Percentiles rank a stretch among this genome's conserved stretches.
These are phyloP conservation scores for Myotis vivesi DNA, from an alignment of 2,797 vertebrate species.

Conservation along the genomic window DNA sequence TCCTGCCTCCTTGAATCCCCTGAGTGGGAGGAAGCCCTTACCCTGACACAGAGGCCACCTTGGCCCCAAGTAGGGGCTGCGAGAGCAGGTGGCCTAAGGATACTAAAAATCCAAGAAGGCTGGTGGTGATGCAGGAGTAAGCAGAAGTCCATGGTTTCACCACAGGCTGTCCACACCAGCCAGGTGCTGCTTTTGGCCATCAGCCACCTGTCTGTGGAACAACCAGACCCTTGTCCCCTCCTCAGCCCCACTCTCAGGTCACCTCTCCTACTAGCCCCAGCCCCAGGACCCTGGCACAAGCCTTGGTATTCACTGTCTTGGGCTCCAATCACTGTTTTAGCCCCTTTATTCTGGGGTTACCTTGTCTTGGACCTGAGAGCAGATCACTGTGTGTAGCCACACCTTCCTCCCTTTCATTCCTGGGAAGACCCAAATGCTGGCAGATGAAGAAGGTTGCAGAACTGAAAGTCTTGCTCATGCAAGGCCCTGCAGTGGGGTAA, in stretches of 20 bases:
- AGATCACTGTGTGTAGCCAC: background rate
- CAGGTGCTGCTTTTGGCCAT: slow-evolving; percentile 17
- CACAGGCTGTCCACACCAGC: background rate
- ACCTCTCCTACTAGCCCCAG: background rate
- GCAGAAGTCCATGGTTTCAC: slow-evolving; percentile 38
- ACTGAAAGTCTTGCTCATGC: background rate
- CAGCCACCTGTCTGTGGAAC: background rate
- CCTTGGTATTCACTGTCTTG: background rate
- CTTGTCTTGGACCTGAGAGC: background rate
- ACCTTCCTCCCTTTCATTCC: slow-evolving; percentile 32
- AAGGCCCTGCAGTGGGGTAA: background rate
- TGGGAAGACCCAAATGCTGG: background rate
- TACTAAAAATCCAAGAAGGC: slow-evolving; percentile 13
- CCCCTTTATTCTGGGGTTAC: background rate
- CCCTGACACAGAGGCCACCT: background rate
- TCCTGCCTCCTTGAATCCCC: background rate
- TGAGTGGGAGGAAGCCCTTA: background rate
- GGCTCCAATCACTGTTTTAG: background rate
- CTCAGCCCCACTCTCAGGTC: background rate
- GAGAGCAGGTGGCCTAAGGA: slow-evolving; percentile 21
- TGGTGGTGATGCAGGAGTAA: background rate
- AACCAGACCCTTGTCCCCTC: background rate
- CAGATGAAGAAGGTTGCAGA: background rate
- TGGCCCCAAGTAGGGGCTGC: background rate
- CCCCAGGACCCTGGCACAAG: background rate